These are phyloP conservation scores for Antedon mediterranea DNA, from an alignment of 53 echinoderm and acorn worm genomes.

Conservation along the genomic window DNA sequence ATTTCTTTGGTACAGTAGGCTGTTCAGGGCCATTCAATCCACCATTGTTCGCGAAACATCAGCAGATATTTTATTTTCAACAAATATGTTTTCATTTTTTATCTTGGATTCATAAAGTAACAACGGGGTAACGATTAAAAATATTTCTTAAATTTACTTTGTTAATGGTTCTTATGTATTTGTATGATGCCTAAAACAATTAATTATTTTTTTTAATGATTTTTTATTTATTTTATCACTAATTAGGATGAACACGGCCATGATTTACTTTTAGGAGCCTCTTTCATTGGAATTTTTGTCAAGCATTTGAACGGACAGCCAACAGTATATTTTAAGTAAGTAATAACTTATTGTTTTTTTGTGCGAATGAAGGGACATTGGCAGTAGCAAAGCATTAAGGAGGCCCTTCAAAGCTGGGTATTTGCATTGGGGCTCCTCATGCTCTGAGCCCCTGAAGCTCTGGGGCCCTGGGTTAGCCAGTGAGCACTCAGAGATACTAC, in stretches of 20 bases:
- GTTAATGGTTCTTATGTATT: not conserved
- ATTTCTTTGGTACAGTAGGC: not conserved
- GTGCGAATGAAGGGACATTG: no score
- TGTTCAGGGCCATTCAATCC: not conserved
- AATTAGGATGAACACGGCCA: slow-evolving; percentile 60
- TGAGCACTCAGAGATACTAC: no score
- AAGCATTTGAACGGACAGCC: slow-evolving; percentile 80
- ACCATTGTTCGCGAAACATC: not conserved
- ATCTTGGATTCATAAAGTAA: not conserved
- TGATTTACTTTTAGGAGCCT: slow-evolving; percentile 69
- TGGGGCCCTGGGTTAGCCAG: no score
- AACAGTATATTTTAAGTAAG: slow-evolving; percentile 76
- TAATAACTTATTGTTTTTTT: not conserved
- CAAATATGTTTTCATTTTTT: not conserved
- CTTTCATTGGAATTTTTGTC: slow-evolving; percentile 61
- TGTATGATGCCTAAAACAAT: not conserved
- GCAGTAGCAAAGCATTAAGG: no score
- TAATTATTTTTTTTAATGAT: not conserved
- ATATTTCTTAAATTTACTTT: no score
- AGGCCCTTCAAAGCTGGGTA: no score
- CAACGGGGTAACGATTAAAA: no score
- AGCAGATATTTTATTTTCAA: not conserved
- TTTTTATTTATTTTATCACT: not conserved
- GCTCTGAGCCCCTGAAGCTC: no score
- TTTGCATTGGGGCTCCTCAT: no score